Evolutionary conservation across 2,113 vertebrate genomes (phyloP).

Genomic region (Nematolebias whitei): DNA sequence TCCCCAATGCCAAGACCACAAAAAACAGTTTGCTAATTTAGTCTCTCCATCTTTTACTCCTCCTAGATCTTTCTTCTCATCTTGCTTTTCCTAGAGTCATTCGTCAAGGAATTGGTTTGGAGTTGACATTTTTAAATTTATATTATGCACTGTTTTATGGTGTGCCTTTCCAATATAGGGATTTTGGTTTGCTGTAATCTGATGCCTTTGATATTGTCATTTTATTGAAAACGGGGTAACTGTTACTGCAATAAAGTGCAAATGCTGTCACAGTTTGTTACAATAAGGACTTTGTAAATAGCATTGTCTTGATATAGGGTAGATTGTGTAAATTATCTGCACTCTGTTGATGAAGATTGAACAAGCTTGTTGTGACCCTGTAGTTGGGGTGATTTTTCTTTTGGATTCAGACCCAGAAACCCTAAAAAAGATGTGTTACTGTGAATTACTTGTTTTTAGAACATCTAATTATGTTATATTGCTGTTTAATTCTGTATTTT

Average conservation of each 20-base stretch:
- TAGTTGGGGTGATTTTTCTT: too few species aligned
- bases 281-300: not conserved
- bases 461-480: too few species aligned
- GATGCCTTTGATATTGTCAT: constrained; percentile 64
- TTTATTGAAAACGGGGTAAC: constrained; percentile 21
- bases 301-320: too few species aligned
- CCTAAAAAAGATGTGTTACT: too few species aligned
- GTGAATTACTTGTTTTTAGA: not conserved
- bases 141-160: constrained; percentile 52
- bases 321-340: not conserved
- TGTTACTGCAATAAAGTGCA: constrained; percentile 32
- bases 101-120: constrained; percentile 59
- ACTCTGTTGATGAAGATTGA: not conserved
- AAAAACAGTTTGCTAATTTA: constrained; percentile 76
- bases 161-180: constrained; percentile 49
- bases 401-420: too few species aligned
- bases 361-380: too few species aligned
- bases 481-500: too few species aligned
- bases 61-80: constrained; percentile 51
- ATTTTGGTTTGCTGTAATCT: constrained; percentile 49
- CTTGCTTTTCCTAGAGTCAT: constrained; percentile 31
- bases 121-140: constrained; percentile 54
- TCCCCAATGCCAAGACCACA: constrained; percentile 71
- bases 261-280: not conserved
- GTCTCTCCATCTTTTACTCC: constrained; percentile 68